Conservation (phyloP, 1,140 invertebrate species). For the Thereuonema tuberculata region DNA sequence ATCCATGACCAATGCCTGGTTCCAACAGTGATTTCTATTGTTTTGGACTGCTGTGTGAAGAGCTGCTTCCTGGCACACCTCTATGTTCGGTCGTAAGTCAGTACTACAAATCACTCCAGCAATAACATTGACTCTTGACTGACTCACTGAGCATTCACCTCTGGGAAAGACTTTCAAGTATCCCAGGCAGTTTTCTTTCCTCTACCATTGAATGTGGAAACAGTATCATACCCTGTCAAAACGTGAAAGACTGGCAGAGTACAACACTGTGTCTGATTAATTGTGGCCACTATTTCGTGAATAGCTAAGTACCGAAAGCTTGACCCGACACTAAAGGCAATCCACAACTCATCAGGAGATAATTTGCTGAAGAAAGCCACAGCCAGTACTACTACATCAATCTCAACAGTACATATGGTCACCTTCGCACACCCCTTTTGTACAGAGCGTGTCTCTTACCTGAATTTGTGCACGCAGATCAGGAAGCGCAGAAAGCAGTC, state of each 20-base stretch:
- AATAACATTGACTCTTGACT: background rate
- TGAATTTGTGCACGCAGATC: no score
- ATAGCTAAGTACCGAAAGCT: slow-evolving; percentile 9
- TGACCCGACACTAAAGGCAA: slow-evolving; percentile 17
- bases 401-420: slow-evolving; percentile 19
- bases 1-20: background rate
- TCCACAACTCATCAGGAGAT: slow-evolving; percentile 5
- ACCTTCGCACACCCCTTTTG: slow-evolving; percentile 11
- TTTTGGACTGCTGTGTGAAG: no score
- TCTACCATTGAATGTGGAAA: no score
- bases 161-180: slow-evolving; percentile 16
- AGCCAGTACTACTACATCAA: slow-evolving; percentile 22
- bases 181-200: slow-evolving; percentile 19
- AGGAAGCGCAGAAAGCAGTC: background rate
- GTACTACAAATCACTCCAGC: slow-evolving; percentile 9
- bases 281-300: slow-evolving; percentile 4
- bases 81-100: no score
- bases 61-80: no score
- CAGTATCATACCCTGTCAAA: slow-evolving; percentile 23
- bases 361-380: slow-evolving; percentile 7
- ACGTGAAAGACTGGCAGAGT: slow-evolving; percentile 15
- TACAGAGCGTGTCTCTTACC: slow-evolving; percentile 12
- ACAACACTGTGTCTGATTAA: slow-evolving; percentile 2
- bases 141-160: no score
- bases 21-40: no score